Conservation (phyloP, 2,888 invertebrate genomes). For the Catocala nupta region DNA sequence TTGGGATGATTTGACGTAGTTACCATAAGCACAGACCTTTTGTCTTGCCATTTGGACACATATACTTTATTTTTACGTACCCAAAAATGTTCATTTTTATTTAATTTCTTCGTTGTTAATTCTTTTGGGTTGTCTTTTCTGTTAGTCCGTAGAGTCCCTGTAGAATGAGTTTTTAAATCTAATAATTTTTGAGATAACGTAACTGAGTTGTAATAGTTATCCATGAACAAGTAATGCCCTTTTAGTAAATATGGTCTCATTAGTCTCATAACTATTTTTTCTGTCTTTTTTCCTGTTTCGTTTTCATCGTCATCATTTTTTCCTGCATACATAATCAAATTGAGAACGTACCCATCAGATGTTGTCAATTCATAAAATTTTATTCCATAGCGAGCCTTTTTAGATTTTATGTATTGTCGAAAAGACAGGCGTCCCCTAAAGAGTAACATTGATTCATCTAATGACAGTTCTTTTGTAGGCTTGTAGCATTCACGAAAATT, state of each 20-base stretch:
- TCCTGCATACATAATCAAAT: slow-evolving; percentile 48
- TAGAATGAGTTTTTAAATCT: slow-evolving; percentile 2
- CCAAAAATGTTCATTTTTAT: slow-evolving; percentile 5
- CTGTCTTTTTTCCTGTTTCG: slow-evolving; percentile 6
- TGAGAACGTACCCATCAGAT: slow-evolving; percentile 50
- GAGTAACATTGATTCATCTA: slow-evolving; percentile 49
- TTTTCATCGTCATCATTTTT: slow-evolving; percentile 24
- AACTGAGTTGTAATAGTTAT: slow-evolving; percentile 5
- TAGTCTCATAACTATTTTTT: slow-evolving; percentile 19
- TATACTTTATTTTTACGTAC: slow-evolving; percentile 10
- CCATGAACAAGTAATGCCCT: slow-evolving; percentile 16
- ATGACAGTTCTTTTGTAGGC: slow-evolving; percentile 39
- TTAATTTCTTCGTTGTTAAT: slow-evolving; percentile 8
- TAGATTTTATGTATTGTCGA: slow-evolving; percentile 14
- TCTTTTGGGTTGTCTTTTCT: slow-evolving; percentile 4
- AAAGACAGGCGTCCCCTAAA: slow-evolving; percentile 30
- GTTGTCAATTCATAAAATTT: slow-evolving; percentile 51
- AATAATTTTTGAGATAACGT: slow-evolving; percentile 4
- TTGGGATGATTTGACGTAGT: slow-evolving; percentile 1
- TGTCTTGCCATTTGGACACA: slow-evolving; percentile 10
- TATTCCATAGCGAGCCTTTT: slow-evolving; percentile 51
- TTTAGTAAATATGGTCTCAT: slow-evolving; percentile 10
- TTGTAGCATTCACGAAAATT: slow-evolving; percentile 43
- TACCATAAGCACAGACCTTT: slow-evolving; percentile 1
- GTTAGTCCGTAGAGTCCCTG: too few relatives aligned